Percentiles rank a stretch among this genome's conserved stretches.
Conservation (phyloP, 2,888 invertebrate genomes). For the Lagria hirta region DNA sequence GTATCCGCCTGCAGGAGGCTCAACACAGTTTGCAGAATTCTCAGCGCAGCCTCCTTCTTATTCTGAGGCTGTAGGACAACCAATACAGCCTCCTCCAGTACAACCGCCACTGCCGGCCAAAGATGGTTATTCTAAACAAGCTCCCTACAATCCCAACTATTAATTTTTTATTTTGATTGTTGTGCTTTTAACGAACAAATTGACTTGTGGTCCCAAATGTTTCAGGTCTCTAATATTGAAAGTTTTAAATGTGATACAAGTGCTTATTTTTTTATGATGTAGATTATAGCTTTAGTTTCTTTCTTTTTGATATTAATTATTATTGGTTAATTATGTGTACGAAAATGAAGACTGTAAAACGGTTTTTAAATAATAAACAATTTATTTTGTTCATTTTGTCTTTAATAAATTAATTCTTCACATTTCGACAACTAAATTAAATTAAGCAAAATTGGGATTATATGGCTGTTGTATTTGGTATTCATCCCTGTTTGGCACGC, state of each 20-base stretch:
- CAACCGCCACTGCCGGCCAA: conserved; percentile 19
- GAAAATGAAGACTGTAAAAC: neutral
- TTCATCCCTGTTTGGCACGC: conserved; percentile 11
- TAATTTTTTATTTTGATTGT: conserved; percentile 3
- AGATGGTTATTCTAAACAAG: conserved; percentile 33
- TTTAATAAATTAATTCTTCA: neutral
- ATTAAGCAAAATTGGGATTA: conserved; percentile 11
- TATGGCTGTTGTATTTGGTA: conserved; percentile 19
- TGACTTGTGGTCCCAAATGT: neutral
- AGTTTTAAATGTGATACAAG: conserved; percentile 13
- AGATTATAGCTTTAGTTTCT: neutral
- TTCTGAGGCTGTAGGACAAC: conserved; percentile 31
- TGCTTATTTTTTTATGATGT: conserved; percentile 14
- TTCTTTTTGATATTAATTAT: neutral
- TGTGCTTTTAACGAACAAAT: neutral
- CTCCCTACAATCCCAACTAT: conserved; percentile 35
- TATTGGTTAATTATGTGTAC: neutral
- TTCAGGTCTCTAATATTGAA: conserved; percentile 4
- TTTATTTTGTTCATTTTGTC: too few relatives aligned
- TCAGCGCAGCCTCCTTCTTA: conserved; percentile 32
- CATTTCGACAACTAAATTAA: neutral
- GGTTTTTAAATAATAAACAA: too few relatives aligned
- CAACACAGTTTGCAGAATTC: conserved; percentile 27
- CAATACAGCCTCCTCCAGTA: too few relatives aligned
- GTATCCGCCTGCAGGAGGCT: conserved; percentile 18